phyloP scores from a whole-genome alignment of 2,113 vertebrate species.

The Prunella fulvescens region DNA sequence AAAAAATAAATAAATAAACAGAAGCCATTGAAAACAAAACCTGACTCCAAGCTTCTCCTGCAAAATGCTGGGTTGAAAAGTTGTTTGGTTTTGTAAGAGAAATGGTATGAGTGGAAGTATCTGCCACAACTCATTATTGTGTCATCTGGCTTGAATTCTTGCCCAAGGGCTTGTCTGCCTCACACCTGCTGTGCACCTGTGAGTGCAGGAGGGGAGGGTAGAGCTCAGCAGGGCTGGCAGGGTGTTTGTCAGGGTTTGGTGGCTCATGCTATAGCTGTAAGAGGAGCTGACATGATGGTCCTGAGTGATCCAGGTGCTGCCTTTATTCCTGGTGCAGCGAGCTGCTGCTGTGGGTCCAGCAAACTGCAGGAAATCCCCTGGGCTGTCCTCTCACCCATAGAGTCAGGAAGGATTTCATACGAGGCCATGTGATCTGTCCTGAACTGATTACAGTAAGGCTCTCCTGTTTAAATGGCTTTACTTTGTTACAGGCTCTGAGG shows the following conservation, averaged over 20 bases:
- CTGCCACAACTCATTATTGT: not conserved
- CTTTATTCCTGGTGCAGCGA: not conserved
- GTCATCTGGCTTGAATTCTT: not conserved
- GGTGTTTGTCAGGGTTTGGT: not conserved
- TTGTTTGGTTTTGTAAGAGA: not conserved
- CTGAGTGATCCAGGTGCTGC: not conserved
- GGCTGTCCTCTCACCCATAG: rapidly evolving
- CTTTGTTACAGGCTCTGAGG: not conserved
- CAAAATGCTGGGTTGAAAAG: not conserved
- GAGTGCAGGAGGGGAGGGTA: not conserved
- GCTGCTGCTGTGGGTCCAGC: not conserved
- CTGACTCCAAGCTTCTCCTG: not conserved
- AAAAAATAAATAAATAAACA: not conserved
- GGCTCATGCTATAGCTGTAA: not conserved
- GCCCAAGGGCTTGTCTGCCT: not conserved
- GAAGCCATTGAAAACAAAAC: not conserved
- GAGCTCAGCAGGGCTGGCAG: not conserved
- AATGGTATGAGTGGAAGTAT: not conserved
- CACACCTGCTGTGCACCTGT: rapidly evolving
- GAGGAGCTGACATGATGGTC: not conserved
- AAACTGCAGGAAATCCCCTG: not conserved
- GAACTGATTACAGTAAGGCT: not conserved
- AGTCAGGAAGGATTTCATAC: not conserved
- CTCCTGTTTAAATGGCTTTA: not conserved
- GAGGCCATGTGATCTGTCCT: not conserved